A percentile compares a stretch with the other conserved stretches of the same genome.
These are phyloP conservation scores for Nestor notabilis DNA, from an alignment of 2,113 vertebrate genomes.

Conservation along the genomic window DNA sequence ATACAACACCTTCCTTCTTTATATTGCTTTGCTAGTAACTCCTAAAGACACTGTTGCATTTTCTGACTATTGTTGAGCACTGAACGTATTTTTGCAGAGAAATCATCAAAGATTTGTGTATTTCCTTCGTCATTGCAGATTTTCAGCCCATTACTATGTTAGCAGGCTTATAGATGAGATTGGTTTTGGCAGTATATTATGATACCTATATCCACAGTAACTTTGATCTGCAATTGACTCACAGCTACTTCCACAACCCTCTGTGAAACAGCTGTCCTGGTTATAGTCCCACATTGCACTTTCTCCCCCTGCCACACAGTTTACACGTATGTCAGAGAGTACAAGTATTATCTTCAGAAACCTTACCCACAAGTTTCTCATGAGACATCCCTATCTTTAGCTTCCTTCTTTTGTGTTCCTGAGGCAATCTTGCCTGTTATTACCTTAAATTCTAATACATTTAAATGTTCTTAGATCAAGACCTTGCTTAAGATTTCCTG, in stretches of 20 bases:
- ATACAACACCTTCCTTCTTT: background rate
- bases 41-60: background rate
- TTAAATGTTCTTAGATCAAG: background rate
- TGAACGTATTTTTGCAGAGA: background rate
- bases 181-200: background rate
- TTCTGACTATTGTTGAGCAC: background rate
- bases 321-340: background rate
- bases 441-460: background rate
- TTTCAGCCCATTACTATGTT: accelerated
- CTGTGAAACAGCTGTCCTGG: background rate
- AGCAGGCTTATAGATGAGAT: background rate
- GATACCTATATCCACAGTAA: background rate
- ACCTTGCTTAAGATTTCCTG: background rate
- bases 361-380: background rate
- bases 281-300: background rate
- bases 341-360: background rate
- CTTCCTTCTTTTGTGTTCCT: background rate
- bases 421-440: background rate
- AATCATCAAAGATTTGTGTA: background rate
- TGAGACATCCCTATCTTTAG: accelerated
- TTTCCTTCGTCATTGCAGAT: background rate
- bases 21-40: background rate
- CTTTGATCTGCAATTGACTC: background rate
- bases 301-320: background rate
- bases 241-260: background rate